phyloP scores from a whole-genome alignment of 2,888 invertebrate genomes.

The Lutraria lutraria region DNA sequence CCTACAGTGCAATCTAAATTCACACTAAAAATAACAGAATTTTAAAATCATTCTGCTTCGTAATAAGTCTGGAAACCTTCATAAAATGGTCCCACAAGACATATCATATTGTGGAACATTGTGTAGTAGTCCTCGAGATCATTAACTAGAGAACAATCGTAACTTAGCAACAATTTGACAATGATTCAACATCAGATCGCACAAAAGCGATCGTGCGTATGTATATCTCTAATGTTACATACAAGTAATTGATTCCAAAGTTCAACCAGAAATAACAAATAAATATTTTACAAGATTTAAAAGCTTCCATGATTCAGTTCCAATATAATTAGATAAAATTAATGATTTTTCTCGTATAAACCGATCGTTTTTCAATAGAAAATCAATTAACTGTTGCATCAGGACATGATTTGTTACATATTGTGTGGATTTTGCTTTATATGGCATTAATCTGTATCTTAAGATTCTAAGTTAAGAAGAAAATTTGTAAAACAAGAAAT shows the following conservation, averaged over 20 bases:
- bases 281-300: slow-evolving; percentile 20
- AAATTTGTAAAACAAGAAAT: not conserved
- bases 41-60: not conserved
- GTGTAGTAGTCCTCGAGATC: not conserved
- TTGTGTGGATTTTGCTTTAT: not conserved
- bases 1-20: not conserved
- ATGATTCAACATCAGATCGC: not conserved
- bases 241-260: slow-evolving; percentile 8
- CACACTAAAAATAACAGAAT: not conserved
- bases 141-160: slow-evolving; percentile 11
- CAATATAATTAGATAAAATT: slow-evolving; percentile 7
- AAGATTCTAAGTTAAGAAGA: not conserved
- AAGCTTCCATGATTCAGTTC: not conserved
- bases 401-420: not conserved
- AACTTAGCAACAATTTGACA: slow-evolving; percentile 16
- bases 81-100: slow-evolving; percentile 14
- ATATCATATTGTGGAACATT: not conserved
- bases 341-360: not conserved
- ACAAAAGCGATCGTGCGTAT: not conserved
- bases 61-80: slow-evolving; percentile 3
- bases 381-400: not conserved
- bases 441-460: not conserved
- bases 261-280: slow-evolving; percentile 4
- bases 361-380: not conserved
- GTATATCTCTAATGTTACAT: slow-evolving; percentile 13